Evolutionary conservation across 2,113 vertebrate species (phyloP).

Genomic region (Plecturocebus donacophilus): DNA sequence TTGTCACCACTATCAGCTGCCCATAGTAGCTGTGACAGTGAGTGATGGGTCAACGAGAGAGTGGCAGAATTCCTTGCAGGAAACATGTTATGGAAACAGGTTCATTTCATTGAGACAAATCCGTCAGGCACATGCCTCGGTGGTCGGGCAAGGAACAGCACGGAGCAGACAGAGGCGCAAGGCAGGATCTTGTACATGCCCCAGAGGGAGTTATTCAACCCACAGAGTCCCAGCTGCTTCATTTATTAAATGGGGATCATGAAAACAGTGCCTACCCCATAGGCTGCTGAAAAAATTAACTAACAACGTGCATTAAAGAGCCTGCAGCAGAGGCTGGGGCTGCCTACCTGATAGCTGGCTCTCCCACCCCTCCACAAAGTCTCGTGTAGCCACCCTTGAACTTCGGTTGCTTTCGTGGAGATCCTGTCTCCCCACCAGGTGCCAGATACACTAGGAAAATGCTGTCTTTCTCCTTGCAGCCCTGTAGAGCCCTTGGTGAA

Average conservation of each 20-base stretch:
- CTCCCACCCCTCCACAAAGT: neutral
- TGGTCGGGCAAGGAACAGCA: neutral
- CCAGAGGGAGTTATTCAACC: neutral
- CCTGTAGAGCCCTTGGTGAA: neutral
- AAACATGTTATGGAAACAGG: neutral
- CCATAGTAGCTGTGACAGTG: neutral
- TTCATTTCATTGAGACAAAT: neutral
- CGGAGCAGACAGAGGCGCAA: no score
- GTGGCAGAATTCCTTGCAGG: neutral
- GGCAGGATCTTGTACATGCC: neutral
- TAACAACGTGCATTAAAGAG: neutral
- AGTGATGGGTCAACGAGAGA: neutral
- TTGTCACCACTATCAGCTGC: neutral
- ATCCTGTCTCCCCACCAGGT: neutral
- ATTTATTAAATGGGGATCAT: neutral
- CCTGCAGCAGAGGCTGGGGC: neutral
- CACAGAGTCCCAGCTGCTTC: neutral
- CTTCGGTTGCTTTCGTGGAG: neutral
- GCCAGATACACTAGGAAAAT: neutral
- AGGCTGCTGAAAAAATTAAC: neutral
- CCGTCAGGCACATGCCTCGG: fast-evolving
- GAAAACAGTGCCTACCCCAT: neutral
- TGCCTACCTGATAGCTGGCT: neutral
- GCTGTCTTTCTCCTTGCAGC: neutral
- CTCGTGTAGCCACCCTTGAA: neutral